Evolutionary conservation across 2,797 vertebrate genomes (phyloP).

Genomic region (Synaphobranchus kaupii): DNA sequence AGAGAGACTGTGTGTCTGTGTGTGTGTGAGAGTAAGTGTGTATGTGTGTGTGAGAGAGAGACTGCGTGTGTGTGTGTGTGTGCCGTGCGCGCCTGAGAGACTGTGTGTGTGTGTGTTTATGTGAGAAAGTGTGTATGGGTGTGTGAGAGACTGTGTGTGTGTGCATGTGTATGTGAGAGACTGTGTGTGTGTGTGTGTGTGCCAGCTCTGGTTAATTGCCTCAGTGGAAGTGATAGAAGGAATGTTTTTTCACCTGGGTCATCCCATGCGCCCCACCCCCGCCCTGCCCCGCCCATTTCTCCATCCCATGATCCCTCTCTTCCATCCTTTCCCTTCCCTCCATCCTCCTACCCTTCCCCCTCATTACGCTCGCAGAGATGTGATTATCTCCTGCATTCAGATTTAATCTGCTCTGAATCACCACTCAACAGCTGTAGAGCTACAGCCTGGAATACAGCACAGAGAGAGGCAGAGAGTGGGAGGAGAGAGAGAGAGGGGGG

Average conservation of each 20-base stretch:
- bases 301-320: neutral
- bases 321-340: slow-evolving; percentile 25
- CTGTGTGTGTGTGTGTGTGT: neutral
- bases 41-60: no score
- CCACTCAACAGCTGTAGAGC: slow-evolving; percentile 46
- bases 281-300: neutral
- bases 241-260: slow-evolving; percentile 2
- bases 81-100: no score
- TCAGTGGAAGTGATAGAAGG: neutral
- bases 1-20: no score
- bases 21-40: neutral
- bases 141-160: neutral
- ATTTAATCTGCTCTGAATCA: slow-evolving; percentile 60
- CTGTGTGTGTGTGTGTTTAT: neutral
- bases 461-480: slow-evolving; percentile 22
- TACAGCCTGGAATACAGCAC: slow-evolving; percentile 23
- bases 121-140: no score
- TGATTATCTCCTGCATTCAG: slow-evolving; percentile 55
- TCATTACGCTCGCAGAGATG: slow-evolving; percentile 49
- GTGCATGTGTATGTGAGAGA: neutral
- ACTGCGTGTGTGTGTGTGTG: neutral
- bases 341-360: slow-evolving; percentile 40
- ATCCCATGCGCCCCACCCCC: neutral
- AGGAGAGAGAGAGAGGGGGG: neutral
- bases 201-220: neutral